Evolutionary conservation across 2,888 invertebrate genomes (phyloP).

Genomic region (Hyposoter dolosus): DNA sequence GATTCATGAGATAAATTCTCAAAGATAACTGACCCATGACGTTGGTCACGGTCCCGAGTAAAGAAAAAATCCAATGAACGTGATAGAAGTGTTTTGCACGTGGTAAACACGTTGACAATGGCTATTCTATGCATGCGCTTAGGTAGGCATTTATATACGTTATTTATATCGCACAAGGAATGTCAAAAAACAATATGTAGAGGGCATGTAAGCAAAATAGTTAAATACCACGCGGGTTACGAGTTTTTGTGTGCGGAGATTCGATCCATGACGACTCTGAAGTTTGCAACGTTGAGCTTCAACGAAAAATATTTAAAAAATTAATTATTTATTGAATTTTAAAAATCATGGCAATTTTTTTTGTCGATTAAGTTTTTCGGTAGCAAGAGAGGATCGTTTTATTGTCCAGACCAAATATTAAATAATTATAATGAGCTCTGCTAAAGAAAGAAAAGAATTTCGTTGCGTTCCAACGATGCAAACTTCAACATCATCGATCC

Average conservation of each 20-base stretch:
- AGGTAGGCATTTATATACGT: not conserved
- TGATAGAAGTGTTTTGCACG: conserved; percentile 55
- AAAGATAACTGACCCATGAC: conserved; percentile 62
- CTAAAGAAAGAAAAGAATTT: too few relatives aligned
- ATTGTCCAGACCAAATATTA: too few relatives aligned
- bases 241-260: not conserved
- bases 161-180: not conserved
- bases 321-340: too few relatives aligned
- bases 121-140: not conserved
- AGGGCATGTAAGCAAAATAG: not conserved
- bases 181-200: not conserved
- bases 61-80: conserved; percentile 59
- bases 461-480: too few relatives aligned
- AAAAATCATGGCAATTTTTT: too few relatives aligned
- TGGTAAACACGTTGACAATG: conserved; percentile 15
- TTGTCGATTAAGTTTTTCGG: too few relatives aligned
- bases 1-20: conserved; percentile 58
- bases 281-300: too few relatives aligned
- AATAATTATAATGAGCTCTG: too few relatives aligned
- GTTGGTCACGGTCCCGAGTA: conserved; percentile 62
- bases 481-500: too few relatives aligned
- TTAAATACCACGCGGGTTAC: not conserved
- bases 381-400: too few relatives aligned
- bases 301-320: too few relatives aligned
- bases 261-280: not conserved